phyloP scores from a whole-genome alignment of 1,140 invertebrate genomes.

The Heliconius hermathena region DNA sequence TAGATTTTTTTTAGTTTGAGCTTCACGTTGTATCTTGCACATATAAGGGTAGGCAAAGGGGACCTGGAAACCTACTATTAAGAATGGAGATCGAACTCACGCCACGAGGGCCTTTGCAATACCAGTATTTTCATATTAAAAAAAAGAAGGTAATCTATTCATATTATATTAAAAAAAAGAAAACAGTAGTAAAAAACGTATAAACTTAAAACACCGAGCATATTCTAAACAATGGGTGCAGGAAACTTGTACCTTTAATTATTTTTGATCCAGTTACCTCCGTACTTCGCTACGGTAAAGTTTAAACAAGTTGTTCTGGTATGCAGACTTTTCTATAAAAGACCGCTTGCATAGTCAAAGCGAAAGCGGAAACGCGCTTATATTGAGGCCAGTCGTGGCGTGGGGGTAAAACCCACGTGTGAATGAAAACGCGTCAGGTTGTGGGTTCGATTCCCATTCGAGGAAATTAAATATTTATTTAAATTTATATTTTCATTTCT shows the following conservation, averaged over 20 bases:
- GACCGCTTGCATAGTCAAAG: not conserved
- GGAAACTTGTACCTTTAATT: constrained; percentile 23
- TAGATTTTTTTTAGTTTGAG: too few species aligned
- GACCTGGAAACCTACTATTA: not conserved
- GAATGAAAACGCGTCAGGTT: too few species aligned
- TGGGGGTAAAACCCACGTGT: too few species aligned
- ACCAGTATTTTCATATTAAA: not conserved
- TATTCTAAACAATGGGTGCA: constrained; percentile 8
- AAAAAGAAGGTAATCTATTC: not conserved
- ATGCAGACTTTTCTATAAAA: constrained; percentile 21
- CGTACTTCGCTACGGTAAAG: constrained; percentile 9
- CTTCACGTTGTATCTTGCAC: too few species aligned
- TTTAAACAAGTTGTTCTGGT: constrained; percentile 28
- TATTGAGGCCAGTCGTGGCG: too few species aligned
- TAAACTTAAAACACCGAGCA: not conserved
- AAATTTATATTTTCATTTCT: too few species aligned
- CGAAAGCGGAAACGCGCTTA: not conserved
- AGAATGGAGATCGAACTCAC: not conserved
- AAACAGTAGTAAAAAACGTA: not conserved
- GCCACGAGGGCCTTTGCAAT: not conserved
- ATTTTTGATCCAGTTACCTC: constrained; percentile 21
- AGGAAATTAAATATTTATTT: too few species aligned
- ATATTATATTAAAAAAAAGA: not conserved
- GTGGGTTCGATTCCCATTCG: too few species aligned
- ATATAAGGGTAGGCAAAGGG: too few species aligned